Evolutionary conservation across 2,113 vertebrate genomes (phyloP).

Genomic region (Phalacrocorax aristotelis): DNA sequence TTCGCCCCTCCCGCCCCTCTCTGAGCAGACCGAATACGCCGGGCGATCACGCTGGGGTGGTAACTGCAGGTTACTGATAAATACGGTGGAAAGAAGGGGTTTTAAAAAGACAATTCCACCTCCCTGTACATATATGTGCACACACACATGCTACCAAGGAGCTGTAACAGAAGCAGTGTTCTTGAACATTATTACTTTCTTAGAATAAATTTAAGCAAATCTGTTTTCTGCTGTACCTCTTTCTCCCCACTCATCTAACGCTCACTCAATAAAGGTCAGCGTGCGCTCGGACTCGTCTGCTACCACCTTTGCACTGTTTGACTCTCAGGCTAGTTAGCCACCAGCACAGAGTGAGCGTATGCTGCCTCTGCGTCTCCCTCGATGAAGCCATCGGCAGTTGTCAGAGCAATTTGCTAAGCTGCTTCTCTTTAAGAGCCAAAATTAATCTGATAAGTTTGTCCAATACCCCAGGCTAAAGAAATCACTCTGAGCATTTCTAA

Average conservation of each 20-base stretch:
- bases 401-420: neutral
- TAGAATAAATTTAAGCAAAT: neutral
- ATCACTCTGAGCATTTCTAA: neutral
- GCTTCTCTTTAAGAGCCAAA: neutral
- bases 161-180: neutral
- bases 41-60: neutral
- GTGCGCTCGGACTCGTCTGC: neutral
- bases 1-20: neutral
- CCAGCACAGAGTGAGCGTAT: neutral
- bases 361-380: neutral
- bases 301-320: neutral
- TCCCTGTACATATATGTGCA: accelerated
- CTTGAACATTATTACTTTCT: neutral
- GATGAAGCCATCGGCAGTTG: neutral
- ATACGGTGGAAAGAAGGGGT: neutral
- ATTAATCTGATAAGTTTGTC: neutral
- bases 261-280: neutral
- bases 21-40: neutral
- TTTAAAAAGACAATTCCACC: neutral
- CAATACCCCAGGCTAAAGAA: neutral
- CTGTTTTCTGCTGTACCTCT: neutral
- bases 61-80: neutral
- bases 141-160: neutral
- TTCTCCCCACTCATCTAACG: neutral
- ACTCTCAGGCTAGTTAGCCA: neutral